phyloP scores from a whole-genome alignment of 2,113 vertebrate genomes.

The Coptodon bakossiorum region DNA sequence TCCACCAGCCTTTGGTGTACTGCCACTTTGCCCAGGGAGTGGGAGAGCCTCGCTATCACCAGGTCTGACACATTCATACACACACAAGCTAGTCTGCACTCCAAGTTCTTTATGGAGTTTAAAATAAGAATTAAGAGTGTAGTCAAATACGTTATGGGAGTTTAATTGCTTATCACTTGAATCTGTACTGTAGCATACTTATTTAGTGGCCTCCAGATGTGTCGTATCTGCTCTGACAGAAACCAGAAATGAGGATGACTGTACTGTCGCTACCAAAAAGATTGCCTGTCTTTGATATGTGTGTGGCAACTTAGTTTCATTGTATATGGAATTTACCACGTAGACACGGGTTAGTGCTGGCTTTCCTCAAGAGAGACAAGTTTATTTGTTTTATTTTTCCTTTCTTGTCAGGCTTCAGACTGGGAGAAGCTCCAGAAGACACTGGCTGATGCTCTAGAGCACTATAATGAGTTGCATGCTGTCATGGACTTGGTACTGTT shows the following conservation, averaged over 20 bases:
- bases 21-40: conserved; percentile 82
- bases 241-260: conserved; percentile 26
- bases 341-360: background rate
- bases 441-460: conserved; percentile 77
- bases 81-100: background rate
- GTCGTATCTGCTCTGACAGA: conserved; percentile 19
- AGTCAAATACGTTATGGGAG: background rate
- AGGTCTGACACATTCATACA: conserved; percentile 10
- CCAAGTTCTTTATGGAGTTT: background rate
- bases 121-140: background rate
- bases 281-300: conserved; percentile 7
- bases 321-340: background rate
- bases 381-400: conserved; percentile 2
- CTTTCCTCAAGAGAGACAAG: background rate
- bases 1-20: conserved; percentile 87
- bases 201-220: background rate
- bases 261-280: conserved; percentile 1
- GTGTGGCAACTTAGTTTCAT: conserved; percentile 19
- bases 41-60: conserved; percentile 81
- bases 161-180: conserved; percentile 40
- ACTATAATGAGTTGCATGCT: conserved; percentile 75
- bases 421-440: conserved; percentile 87
- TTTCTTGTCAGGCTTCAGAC: conserved; percentile 72
- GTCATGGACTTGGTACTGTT: conserved; percentile 73
- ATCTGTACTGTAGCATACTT: background rate